These are phyloP conservation scores for Cololabis saira DNA, from an alignment of 2,113 vertebrate genomes.

Conservation along the genomic window DNA sequence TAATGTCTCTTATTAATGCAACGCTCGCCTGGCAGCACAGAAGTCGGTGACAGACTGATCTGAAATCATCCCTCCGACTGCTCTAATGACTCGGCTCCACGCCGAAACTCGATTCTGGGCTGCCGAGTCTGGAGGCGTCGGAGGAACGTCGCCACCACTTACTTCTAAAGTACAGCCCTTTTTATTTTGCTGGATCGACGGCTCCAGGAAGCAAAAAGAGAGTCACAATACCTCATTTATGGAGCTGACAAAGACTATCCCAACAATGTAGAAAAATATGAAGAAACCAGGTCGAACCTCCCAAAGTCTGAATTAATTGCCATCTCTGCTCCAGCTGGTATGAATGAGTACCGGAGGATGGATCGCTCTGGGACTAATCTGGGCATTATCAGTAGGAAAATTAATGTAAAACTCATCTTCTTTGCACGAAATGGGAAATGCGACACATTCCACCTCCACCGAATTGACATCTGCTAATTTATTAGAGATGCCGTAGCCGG, in stretches of 20 bases:
- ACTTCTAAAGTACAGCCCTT: conserved; percentile 51
- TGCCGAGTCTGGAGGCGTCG: conserved; percentile 42
- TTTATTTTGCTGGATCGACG: conserved; percentile 31
- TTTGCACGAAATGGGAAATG: conserved; percentile 3
- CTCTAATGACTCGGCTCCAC: conserved; percentile 48
- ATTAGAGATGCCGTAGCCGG: conserved; percentile 15
- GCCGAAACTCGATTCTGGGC: conserved; percentile 5
- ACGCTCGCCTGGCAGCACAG: conserved; percentile 22
- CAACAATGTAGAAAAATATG: conserved; percentile 34
- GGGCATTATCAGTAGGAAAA: conserved; percentile 38
- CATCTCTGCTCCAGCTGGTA: conserved; percentile 9
- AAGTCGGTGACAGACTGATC: conserved; percentile 52
- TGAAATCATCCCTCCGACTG: conserved; percentile 50
- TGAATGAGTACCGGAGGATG: conserved; percentile 43
- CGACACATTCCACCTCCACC: conserved; percentile 41
- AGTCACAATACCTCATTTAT: conserved; percentile 50
- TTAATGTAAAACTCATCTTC: conserved; percentile 29
- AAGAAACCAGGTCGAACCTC: conserved; percentile 27
- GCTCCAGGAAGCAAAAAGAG: conserved; percentile 22
- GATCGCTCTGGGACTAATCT: conserved; percentile 61
- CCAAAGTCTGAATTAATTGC: conserved; percentile 49
- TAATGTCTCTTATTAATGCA: conserved; percentile 42
- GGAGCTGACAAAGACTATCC: conserved; percentile 46
- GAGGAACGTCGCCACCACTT: conserved; percentile 45
- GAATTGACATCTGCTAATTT: conserved; percentile 35